phyloP scores from a whole-genome alignment of 1,140 invertebrate genomes.

The Leptinotarsa undecemlineata region DNA sequence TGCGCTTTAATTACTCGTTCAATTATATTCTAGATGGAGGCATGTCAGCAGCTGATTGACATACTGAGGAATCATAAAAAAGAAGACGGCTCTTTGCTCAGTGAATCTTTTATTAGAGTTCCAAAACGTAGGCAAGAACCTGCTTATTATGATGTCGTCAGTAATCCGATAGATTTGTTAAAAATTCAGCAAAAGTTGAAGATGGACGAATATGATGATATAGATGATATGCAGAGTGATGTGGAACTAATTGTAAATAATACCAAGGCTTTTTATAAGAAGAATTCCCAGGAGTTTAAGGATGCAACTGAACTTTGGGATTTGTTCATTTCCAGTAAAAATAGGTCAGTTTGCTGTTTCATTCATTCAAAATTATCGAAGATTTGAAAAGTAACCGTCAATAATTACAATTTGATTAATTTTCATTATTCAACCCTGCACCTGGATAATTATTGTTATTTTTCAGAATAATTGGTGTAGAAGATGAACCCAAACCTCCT shows the following conservation, averaged over 20 bases:
- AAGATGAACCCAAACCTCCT: conserved; percentile 9
- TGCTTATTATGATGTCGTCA: conserved; percentile 88
- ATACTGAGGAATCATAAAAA: conserved; percentile 88
- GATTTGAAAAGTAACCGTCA: too few species aligned
- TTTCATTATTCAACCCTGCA: too few species aligned
- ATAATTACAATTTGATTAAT: too few species aligned
- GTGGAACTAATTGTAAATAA: conserved; percentile 88
- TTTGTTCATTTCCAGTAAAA: conserved; percentile 67
- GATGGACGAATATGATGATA: conserved; percentile 90
- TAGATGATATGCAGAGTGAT: conserved; percentile 85
- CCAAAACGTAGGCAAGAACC: conserved; percentile 90
- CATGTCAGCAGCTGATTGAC: conserved; percentile 92
- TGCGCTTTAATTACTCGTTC: too few species aligned
- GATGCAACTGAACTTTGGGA: conserved; percentile 92
- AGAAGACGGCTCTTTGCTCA: conserved; percentile 86
- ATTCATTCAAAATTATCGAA: background rate
- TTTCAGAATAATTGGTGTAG: conserved; percentile 4
- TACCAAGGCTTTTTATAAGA: conserved; percentile 92
- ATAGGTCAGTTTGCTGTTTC: conserved; percentile 41
- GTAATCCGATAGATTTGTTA: conserved; percentile 90
- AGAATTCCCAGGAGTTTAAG: conserved; percentile 82
- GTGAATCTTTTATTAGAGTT: conserved; percentile 92
- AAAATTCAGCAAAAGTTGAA: conserved; percentile 95
- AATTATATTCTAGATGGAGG: conserved; percentile 67
- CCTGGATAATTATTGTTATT: background rate